These are phyloP conservation scores for Dione vanillae DNA, from an alignment of 2,888 invertebrate species.

Conservation along the genomic window DNA sequence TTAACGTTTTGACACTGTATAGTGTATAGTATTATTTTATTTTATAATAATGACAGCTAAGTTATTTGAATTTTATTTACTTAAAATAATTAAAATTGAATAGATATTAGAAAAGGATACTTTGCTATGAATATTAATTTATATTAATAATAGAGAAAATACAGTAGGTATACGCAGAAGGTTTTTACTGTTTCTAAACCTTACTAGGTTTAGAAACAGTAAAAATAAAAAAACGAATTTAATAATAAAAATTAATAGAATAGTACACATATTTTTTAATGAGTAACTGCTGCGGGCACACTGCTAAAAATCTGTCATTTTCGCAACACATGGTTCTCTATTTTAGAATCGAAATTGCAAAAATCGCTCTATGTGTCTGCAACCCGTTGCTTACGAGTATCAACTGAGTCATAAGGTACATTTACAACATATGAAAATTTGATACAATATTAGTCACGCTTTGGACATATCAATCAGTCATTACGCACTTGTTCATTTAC, in stretches of 20 bases:
- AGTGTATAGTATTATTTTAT: background rate
- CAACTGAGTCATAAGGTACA: slow-evolving; percentile 17
- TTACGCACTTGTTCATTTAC: slow-evolving; percentile 18
- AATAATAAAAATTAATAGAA: too few species aligned
- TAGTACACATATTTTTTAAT: too few species aligned
- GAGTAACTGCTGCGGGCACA: too few species aligned
- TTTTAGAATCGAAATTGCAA: too few species aligned
- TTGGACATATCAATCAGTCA: slow-evolving; percentile 16
- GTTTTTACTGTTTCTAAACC: too few species aligned
- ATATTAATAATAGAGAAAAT: too few species aligned
- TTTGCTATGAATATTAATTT: too few species aligned
- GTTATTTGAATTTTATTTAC: background rate
- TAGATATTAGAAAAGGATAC: background rate
- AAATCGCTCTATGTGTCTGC: background rate
- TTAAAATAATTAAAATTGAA: background rate
- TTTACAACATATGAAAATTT: slow-evolving; percentile 18
- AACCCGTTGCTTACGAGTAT: slow-evolving; percentile 1
- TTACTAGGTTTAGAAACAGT: too few species aligned
- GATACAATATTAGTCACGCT: slow-evolving; percentile 25
- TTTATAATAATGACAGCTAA: background rate
- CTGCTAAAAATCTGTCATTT: too few species aligned
- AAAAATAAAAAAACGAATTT: too few species aligned
- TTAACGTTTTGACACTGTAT: slow-evolving; percentile 26
- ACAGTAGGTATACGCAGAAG: too few species aligned
- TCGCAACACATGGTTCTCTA: too few species aligned